Conservation (phyloP, 2,113 vertebrate genomes). For the Astur gentilis region DNA sequence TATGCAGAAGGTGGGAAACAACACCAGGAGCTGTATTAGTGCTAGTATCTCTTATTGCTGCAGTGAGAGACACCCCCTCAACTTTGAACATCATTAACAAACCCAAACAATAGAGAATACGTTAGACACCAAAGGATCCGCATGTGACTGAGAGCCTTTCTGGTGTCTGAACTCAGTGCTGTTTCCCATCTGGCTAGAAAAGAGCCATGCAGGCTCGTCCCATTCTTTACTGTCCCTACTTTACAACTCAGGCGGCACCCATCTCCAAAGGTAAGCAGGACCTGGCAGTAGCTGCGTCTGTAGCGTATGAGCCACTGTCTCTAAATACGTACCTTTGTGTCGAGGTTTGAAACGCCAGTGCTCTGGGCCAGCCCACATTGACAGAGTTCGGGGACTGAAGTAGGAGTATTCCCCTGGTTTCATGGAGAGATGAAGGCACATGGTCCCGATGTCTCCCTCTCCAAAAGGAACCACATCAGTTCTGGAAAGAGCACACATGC, state of each 20-base stretch:
- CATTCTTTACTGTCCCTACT: not conserved
- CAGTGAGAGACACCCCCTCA: not conserved
- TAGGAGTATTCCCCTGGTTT: constrained; percentile 95
- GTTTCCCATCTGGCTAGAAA: not conserved
- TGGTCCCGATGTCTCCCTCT: constrained; percentile 79
- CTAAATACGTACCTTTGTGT: constrained; percentile 76
- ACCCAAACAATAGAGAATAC: not conserved
- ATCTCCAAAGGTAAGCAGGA: not conserved
- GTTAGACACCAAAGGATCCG: not conserved
- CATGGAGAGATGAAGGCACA: constrained; percentile 89
- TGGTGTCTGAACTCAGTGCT: not conserved
- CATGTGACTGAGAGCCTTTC: not conserved
- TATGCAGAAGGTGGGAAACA: not conserved
- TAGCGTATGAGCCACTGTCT: not conserved
- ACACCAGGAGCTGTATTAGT: not conserved
- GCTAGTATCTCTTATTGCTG: not conserved
- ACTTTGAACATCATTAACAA: not conserved
- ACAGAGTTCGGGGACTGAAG: constrained; percentile 92
- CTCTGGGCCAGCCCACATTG: constrained; percentile 91
- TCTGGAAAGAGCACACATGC: constrained; percentile 29
- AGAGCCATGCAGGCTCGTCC: not conserved
- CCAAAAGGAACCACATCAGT: constrained; percentile 68
- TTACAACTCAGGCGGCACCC: not conserved
- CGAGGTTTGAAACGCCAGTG: constrained; percentile 93
- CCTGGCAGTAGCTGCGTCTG: not conserved